These are phyloP conservation scores for Acanthopleura granulata DNA, from an alignment of 2,888 invertebrate genomes.

Conservation along the genomic window DNA sequence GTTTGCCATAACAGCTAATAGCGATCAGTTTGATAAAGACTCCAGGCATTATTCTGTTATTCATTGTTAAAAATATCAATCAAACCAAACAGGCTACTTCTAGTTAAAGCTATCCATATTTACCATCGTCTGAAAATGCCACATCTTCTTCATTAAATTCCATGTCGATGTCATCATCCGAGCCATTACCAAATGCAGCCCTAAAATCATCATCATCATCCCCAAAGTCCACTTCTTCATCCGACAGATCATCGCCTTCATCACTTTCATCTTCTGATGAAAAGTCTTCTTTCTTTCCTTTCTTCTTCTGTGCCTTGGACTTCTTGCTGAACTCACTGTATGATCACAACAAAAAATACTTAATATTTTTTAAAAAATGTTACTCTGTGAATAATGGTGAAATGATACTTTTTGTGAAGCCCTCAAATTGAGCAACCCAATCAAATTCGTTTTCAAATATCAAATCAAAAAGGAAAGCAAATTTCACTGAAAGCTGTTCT, in stretches of 20 bases:
- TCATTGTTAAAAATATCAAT: too few species aligned
- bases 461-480: too few species aligned
- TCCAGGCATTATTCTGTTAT: too few species aligned
- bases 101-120: neutral
- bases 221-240: conserved; percentile 55
- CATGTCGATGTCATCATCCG: conserved; percentile 33
- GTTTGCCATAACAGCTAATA: too few species aligned
- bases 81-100: too few species aligned
- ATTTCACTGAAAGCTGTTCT: too few species aligned
- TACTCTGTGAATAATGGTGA: too few species aligned
- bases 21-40: too few species aligned
- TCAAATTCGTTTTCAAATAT: too few species aligned
- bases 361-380: neutral
- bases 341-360: neutral
- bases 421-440: too few species aligned
- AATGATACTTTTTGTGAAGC: too few species aligned
- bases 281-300: conserved; percentile 70
- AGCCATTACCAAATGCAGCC: conserved; percentile 49
- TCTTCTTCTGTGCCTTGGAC: conserved; percentile 50
- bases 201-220: conserved; percentile 61
- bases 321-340: conserved; percentile 29
- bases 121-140: conserved; percentile 54
- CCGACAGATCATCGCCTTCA: conserved; percentile 46
- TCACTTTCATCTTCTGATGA: conserved; percentile 50
- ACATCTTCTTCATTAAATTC: conserved; percentile 56